Percentiles rank a stretch among this genome's conserved stretches.
Evolutionary conservation across 2,888 invertebrate genomes (phyloP).

Genomic region (Neria commutata): DNA sequence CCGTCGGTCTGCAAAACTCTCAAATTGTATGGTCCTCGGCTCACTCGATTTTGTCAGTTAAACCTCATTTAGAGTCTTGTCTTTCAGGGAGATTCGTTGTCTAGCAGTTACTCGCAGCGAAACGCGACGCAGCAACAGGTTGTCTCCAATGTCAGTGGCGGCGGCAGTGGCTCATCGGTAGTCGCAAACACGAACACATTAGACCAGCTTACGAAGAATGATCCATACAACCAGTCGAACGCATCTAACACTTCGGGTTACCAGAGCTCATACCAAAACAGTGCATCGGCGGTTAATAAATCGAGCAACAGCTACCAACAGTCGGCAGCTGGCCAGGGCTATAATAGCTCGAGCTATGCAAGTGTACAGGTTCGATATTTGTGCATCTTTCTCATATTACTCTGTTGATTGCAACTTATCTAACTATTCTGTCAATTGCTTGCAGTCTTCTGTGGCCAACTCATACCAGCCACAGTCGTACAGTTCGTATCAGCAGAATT

Average conservation of each 20-base stretch:
- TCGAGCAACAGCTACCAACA: slow-evolving; percentile 55
- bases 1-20: slow-evolving; percentile 55
- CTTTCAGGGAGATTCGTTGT: slow-evolving; percentile 53
- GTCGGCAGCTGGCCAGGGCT: slow-evolving; percentile 54
- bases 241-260: slow-evolving; percentile 48
- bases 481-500: slow-evolving; percentile 59
- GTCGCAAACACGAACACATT: slow-evolving; percentile 45
- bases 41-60: neutral
- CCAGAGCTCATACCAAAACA: slow-evolving; percentile 57
- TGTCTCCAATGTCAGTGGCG: slow-evolving; percentile 31
- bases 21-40: slow-evolving; percentile 52
- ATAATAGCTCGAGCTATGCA: slow-evolving; percentile 57
- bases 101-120: slow-evolving; percentile 53
- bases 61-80: neutral
- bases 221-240: slow-evolving; percentile 59
- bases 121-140: slow-evolving; percentile 41
- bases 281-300: slow-evolving; percentile 49
- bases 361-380: slow-evolving; percentile 50
- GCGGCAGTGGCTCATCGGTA: slow-evolving; percentile 25
- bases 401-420: neutral
- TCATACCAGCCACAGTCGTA: slow-evolving; percentile 60
- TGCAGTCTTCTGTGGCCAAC: slow-evolving; percentile 54
- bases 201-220: slow-evolving; percentile 59
- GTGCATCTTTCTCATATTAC: neutral
- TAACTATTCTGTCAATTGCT: no score